Base-by-base conservation (phyloP, 2,113 vertebrate species). In the Triplophysa tibetana region DNA sequence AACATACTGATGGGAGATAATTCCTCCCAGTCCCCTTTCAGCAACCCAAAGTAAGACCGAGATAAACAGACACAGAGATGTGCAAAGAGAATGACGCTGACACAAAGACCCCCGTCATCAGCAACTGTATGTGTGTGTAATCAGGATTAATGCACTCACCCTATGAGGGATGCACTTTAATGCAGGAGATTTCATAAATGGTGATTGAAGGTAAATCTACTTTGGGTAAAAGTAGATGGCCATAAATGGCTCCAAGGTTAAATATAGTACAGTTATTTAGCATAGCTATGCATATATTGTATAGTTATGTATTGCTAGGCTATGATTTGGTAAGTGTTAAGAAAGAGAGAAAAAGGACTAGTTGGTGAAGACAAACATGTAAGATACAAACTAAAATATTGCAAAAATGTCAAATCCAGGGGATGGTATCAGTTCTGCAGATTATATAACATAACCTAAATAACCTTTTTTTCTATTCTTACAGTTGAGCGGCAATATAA, bases 111-210 rank as follows among this genome's bases (percentile, higher is more conserved):
- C 81, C 85, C 80, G 86, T 90, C 89, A 87, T 89, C 90, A 89
- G 88, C 88, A 90, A 93, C 88, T n/a, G 61, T 56, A 43, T 60
- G 61, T 74, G n/a, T 72, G 93, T 92, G 86, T 95, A 96, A 96
- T 95, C 96, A 92, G 95, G 94, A 94, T 95, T 99, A 98, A 96
- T 95, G 95, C 93, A 91, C 88, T 86, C 86, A 90, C 91, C 91
- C 91, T 93, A 91, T 90, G 92, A 94, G 93, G 23, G 90, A 85
- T 89, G 90, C 85, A 91, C 93, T 95, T 94, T 92, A 95, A 95
- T 95, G 95, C 93, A 94, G 90, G 94, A 95, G 94, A 97, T 97
- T 99, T 98, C 96, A 94, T 95, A 98, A 97, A 98, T 97, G 94
- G 94, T 91, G 93, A 99, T 96, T 97, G 95, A 93, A 95, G 92